A percentile compares a stretch with the other conserved stretches of the same genome.
Evolutionary conservation across 35 echinoderm and acorn worm species (phyloP).

Genomic region (Lytechinus pictus): DNA sequence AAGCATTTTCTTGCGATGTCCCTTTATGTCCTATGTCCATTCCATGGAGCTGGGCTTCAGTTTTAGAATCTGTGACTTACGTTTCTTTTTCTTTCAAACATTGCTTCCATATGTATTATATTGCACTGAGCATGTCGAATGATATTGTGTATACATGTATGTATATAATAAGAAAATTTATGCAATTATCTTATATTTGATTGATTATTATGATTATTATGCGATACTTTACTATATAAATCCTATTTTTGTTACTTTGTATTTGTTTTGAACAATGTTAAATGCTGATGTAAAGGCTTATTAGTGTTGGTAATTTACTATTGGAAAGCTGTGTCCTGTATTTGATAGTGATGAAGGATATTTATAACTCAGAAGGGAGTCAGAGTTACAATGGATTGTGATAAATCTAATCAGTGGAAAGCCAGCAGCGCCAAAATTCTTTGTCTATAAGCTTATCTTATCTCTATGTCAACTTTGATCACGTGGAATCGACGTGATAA

Average conservation of each 20-base stretch:
- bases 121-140: not conserved
- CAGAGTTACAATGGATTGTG: no score
- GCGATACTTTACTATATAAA: not conserved
- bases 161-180: slow-evolving; percentile 11
- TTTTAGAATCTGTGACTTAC: not conserved
- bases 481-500: no score
- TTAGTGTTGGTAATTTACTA: no score
- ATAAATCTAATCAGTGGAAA: no score
- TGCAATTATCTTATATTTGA: slow-evolving; percentile 19
- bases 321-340: no score
- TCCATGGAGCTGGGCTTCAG: not conserved
- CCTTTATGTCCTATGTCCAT: not conserved
- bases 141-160: slow-evolving; percentile 18
- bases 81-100: not conserved
- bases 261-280: not conserved
- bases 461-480: no score
- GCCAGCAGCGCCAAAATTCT: no score
- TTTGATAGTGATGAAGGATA: no score
- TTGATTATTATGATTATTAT: not conserved
- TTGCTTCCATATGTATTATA: not conserved
- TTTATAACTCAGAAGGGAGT: no score
- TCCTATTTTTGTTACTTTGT: not conserved
- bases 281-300: not conserved
- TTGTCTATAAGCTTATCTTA: no score
- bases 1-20: no score